Evolutionary conservation across 2,113 vertebrate species (phyloP).

Genomic region (Ondatra zibethicus): DNA sequence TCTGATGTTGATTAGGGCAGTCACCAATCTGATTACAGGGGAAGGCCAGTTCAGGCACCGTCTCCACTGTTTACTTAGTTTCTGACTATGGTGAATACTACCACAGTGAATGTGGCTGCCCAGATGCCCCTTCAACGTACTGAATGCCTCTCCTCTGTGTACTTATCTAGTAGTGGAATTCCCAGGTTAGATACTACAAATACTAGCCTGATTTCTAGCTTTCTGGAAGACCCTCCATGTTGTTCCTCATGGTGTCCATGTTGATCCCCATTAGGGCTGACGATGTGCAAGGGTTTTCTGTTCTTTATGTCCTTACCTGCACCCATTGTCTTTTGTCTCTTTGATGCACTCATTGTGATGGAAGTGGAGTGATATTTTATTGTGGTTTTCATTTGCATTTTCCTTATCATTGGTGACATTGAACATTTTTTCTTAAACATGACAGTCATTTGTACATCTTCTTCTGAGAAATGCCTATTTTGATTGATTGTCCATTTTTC

Average conservation of each 20-base stretch:
- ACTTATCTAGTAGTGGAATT: not conserved
- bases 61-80: too few species aligned
- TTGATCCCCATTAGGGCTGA: not conserved
- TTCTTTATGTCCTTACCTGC: not conserved
- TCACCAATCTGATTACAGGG: too few species aligned
- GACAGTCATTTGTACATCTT: not conserved
- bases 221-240: not conserved
- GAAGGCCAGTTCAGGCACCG: too few species aligned
- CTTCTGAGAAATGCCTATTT: not conserved
- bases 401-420: not conserved
- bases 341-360: not conserved
- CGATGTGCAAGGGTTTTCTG: not conserved
- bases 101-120: not conserved
- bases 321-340: not conserved
- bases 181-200: not conserved
- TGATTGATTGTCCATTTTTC: not conserved
- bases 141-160: not conserved
- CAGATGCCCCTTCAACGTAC: not conserved
- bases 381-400: not conserved
- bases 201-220: not conserved
- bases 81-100: not conserved
- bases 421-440: not conserved
- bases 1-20: too few species aligned
- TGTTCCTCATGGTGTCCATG: not conserved
- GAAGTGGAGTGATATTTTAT: not conserved